Evolutionary conservation across 2,113 vertebrate species (phyloP).

Genomic region (Vanacampus margaritifer): DNA sequence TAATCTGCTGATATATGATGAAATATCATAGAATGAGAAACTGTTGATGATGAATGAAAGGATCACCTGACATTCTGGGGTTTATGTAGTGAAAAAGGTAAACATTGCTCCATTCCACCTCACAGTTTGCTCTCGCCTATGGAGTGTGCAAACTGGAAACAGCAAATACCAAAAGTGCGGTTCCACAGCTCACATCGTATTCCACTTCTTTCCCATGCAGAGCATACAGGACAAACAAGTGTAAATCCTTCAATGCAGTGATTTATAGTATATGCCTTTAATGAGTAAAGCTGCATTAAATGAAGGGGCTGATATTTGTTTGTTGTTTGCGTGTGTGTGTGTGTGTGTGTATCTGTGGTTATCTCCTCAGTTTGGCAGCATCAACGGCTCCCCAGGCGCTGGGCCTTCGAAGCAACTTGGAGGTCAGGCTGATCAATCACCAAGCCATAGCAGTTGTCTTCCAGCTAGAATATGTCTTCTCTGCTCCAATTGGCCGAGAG

Average conservation of each 20-base stretch:
- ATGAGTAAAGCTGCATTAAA: constrained; percentile 5
- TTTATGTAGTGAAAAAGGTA: constrained; percentile 21
- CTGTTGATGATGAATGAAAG: not conserved
- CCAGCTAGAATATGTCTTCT: constrained; percentile 88
- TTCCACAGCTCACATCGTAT: constrained; percentile 44
- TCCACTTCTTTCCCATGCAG: constrained; percentile 37
- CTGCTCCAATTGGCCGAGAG: constrained; percentile 49
- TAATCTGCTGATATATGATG: not conserved
- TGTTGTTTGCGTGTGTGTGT: not conserved
- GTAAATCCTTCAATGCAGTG: constrained; percentile 29
- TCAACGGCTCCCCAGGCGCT: constrained; percentile 58
- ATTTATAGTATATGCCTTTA: constrained; percentile 12
- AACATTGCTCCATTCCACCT: constrained; percentile 30
- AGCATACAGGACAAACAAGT: constrained; percentile 31
- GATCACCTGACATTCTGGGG: not conserved
- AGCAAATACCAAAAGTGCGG: constrained; percentile 47
- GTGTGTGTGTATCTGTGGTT: not conserved
- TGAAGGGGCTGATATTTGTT: not conserved
- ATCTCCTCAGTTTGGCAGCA: constrained; percentile 42
- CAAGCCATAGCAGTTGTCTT: constrained; percentile 77
- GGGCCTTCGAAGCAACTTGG: constrained; percentile 81
- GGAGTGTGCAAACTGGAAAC: constrained; percentile 61
- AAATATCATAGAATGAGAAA: not conserved
- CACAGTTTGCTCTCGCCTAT: constrained; percentile 45
- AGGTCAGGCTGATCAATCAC: constrained; percentile 81